Conservation (phyloP, 1,140 invertebrate species). For the Dendroctonus valens region DNA sequence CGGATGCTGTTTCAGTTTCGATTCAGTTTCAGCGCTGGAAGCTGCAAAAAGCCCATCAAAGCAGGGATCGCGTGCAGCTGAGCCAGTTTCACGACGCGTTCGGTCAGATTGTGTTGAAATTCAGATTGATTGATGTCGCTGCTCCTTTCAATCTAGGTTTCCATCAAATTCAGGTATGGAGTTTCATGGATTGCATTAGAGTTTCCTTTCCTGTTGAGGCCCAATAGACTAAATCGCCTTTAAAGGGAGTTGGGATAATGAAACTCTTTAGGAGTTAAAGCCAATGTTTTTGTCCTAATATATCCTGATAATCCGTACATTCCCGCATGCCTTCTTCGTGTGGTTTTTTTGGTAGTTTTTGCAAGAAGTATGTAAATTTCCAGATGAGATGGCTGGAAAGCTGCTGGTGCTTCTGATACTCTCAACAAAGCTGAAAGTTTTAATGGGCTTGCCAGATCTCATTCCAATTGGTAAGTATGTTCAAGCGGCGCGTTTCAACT, state of each 20-base stretch:
- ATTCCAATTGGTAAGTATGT: constrained; percentile 15
- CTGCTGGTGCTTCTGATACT: constrained; percentile 3
- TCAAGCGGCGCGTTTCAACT: not conserved
- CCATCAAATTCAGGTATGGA: not conserved
- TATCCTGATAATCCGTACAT: too few relatives aligned
- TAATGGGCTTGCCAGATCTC: not conserved
- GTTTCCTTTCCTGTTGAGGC: not conserved
- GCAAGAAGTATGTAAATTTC: not conserved
- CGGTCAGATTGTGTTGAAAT: constrained; percentile 2
- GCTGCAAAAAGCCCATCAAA: constrained; percentile 22
- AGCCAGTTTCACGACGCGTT: constrained; percentile 26
- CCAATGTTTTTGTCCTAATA: too few relatives aligned
- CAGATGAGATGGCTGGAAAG: not conserved
- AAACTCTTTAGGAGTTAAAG: too few relatives aligned
- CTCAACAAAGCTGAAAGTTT: not conserved
- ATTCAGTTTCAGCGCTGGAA: constrained; percentile 39
- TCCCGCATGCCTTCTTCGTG: too few relatives aligned
- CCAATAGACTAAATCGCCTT: not conserved
- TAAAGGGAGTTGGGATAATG: too few relatives aligned
- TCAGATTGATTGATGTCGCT: not conserved
- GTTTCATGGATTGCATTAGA: not conserved
- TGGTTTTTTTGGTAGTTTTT: not conserved
- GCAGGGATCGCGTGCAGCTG: constrained; percentile 29
- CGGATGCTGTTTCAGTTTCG: constrained; percentile 27
- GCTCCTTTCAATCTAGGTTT: not conserved